phyloP scores from a whole-genome alignment of 2,797 vertebrate species.

The Erpetoichthys calabaricus region DNA sequence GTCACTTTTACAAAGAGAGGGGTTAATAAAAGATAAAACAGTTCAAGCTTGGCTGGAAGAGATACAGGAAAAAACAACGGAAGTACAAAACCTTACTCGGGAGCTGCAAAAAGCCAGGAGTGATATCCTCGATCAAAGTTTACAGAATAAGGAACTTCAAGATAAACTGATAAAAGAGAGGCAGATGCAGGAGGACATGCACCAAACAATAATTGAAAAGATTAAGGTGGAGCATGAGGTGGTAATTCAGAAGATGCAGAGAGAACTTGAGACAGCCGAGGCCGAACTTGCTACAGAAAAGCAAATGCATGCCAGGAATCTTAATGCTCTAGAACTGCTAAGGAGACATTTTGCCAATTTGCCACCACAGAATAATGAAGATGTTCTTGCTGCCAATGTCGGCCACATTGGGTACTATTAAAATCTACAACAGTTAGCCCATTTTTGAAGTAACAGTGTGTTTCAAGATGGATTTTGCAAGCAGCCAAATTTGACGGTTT shows the following conservation, averaged over 20 bases:
- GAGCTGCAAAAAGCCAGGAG: conserved; percentile 25
- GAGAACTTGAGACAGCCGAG: conserved; percentile 15
- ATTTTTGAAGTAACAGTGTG: too few species aligned
- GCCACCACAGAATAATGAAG: background rate
- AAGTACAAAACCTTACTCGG: conserved; percentile 18
- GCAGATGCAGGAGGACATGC: conserved; percentile 18
- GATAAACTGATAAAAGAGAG: conserved; percentile 20
- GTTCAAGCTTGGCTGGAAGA: conserved; percentile 22
- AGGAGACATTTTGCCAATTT: conserved; percentile 17
- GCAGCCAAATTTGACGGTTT: too few species aligned
- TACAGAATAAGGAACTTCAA: conserved; percentile 28
- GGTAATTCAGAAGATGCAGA: conserved; percentile 21
- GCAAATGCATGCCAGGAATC: conserved; percentile 15
- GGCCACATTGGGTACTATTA: background rate
- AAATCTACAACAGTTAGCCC: too few species aligned
- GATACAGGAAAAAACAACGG: conserved; percentile 21
- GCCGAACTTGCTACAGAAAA: conserved; percentile 23
- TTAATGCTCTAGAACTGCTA: conserved; percentile 21
- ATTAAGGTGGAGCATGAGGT: conserved; percentile 9
- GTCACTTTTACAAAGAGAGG: conserved; percentile 14
- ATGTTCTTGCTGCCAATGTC: background rate
- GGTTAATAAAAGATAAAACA: conserved; percentile 15
- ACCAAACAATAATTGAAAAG: conserved; percentile 13
- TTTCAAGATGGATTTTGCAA: too few species aligned
- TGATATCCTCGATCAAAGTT: conserved; percentile 19